Base-by-base conservation (phyloP, 1,140 invertebrate species). In the Triops cancriformis region DNA sequence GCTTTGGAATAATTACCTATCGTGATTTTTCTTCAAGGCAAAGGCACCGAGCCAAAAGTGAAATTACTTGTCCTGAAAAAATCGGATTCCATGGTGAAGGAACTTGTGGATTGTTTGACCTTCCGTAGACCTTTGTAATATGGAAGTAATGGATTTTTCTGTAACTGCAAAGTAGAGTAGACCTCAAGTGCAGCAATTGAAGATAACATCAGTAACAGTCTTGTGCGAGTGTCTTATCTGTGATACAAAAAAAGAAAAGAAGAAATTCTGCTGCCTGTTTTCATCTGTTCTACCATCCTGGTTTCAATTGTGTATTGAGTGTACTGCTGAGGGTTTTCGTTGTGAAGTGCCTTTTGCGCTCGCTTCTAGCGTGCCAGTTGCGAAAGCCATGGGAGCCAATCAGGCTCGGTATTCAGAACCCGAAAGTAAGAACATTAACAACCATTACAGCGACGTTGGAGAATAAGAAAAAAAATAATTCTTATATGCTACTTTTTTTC, bases 331-430 rank as follows among this genome's bases (percentile, higher is more conserved):
- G 31, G 2, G 31, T 37, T 37, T 37, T 37, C 31, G 2, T 2
- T 23, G 51, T 1, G 7, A 64, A 64, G 4, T 10, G 51, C 23
- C 18, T 64, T 64, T 64, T 64, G 18, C n/a, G 23, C 51, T 64
- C 51, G 51, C 51, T 23, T n/a, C 23, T 64, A 12, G 51, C 51
- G 23, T 64, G 51, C 23, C 51, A 64, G 14, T 64, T 64, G 14
- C 14, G 51, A 23, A 64, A 64, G 23, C 51, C 51, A 64, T 64
- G 51, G 51, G 51, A 64, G 51, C 51, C 51, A 64, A 64, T 64
- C 51, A 64, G 23, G 51, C 51, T 64, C 51, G 51, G 18, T 64
- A 64, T 64, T 64, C 51, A 64, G 51, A 64, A 64, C 51, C 51
- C 23, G 51, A 64, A 64, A 64, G 51, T 64, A 64, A 64, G 51